Conservation (phyloP, 2,888 invertebrate genomes). For the Harpagoxenus sublaevis region DNA sequence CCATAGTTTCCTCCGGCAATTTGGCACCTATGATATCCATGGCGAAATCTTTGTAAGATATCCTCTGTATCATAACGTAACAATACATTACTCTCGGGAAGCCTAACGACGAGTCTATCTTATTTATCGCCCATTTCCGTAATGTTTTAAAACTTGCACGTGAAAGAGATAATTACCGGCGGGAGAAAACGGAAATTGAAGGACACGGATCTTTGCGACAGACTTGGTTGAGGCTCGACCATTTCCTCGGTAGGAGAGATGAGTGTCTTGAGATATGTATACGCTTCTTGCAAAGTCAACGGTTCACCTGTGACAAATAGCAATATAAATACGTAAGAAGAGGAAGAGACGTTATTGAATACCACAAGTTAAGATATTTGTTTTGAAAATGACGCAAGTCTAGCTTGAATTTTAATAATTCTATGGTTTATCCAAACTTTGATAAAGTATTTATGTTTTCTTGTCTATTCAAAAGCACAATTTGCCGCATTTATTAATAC, state of each 20-base stretch:
- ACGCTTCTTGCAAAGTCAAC: conserved; percentile 72
- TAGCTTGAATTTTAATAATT: neutral
- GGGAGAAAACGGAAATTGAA: conserved; percentile 75
- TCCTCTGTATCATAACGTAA: conserved; percentile 82
- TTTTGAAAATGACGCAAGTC: neutral
- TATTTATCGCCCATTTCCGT: conserved; percentile 11
- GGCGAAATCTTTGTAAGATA: conserved; percentile 83
- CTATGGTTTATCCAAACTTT: neutral
- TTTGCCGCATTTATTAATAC: neutral
- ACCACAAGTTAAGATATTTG: neutral
- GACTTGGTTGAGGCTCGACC: neutral
- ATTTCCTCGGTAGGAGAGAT: conserved; percentile 62
- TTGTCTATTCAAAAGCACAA: neutral
- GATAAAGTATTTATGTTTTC: neutral
- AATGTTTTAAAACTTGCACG: neutral
- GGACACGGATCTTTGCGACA: neutral
- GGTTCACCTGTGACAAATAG: conserved; percentile 72
- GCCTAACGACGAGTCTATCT: conserved; percentile 59
- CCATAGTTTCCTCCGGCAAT: conserved; percentile 72
- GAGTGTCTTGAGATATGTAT: conserved; percentile 73
- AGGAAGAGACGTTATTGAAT: neutral
- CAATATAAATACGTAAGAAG: neutral
- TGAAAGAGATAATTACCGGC: conserved; percentile 63
- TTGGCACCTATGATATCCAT: conserved; percentile 79
- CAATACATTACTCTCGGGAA: conserved; percentile 81